These are phyloP conservation scores for Lithophane semibrunnea DNA, from an alignment of 2,888 invertebrate species.

Conservation along the genomic window DNA sequence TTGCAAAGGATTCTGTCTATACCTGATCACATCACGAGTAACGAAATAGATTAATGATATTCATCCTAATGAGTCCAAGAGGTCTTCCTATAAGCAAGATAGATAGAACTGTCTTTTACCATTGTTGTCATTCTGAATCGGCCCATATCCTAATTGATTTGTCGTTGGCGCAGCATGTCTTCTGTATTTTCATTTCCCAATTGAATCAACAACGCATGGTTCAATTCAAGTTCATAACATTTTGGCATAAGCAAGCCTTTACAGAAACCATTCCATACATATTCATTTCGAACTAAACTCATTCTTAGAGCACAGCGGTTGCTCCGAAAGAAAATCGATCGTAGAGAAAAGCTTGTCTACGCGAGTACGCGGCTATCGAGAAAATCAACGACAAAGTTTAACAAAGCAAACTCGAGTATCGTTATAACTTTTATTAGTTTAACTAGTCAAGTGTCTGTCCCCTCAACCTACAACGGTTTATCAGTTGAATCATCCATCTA, in stretches of 20 bases:
- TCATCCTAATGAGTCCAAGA: neutral
- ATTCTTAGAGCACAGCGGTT: neutral
- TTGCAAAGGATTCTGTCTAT: neutral
- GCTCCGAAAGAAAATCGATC: conserved; percentile 11
- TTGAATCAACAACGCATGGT: neutral
- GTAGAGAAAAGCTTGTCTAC: conserved; percentile 2
- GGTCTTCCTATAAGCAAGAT: neutral
- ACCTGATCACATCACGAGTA: neutral
- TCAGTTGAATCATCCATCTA: conserved; percentile 48
- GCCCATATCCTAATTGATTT: neutral
- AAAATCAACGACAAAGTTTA: conserved; percentile 2
- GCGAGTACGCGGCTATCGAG: neutral
- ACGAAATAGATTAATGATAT: neutral
- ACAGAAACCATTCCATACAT: neutral
- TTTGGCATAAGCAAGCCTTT: neutral
- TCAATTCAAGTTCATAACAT: neutral
- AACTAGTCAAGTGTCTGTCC: conserved; percentile 12
- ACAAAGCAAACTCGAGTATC: conserved; percentile 5
- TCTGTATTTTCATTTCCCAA: neutral
- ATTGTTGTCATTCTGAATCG: neutral
- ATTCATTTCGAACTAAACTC: neutral
- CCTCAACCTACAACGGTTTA: conserved; percentile 17
- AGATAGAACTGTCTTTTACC: neutral
- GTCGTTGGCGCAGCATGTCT: neutral
- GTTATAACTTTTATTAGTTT: conserved; percentile 18